Base-by-base conservation (phyloP, 1,140 invertebrate genomes). In the Stegodyphus dumicola region DNA sequence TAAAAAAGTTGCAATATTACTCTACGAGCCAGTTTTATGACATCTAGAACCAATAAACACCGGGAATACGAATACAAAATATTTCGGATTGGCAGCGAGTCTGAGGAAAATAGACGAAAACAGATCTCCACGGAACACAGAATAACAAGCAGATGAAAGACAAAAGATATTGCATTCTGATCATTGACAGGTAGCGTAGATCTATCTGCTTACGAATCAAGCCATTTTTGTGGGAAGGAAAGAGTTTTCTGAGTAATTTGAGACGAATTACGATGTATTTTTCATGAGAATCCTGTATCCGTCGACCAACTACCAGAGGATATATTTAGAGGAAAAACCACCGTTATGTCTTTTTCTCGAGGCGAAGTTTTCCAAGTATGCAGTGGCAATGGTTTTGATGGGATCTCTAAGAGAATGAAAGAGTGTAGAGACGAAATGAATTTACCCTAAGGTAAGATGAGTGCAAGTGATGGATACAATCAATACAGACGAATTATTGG, bases 231-330 rank as follows among this genome's bases (percentile, higher is more conserved):
- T 52, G 70, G 53, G 70, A 52, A 52, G 49, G 13, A 73, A 52
- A 17, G 70, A 73, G 70, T 52, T 52, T 52, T 49, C 70, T 15
- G 73, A 75, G 73, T 75, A 75, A 75, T 75, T 75, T 75, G 54
- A 54, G 52, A 18, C 73, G 73, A 75, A 75, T 75, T 75, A 75
- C 73, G 73, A 75, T 75, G 73, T 75, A 75, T 75, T 75, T 75
- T 75, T 75, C 73, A 75, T 75, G 73, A 75, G 73, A 33, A 64
- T 11, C 10, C 33, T 33, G 33, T 1, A 33, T 33, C 33, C 33
- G 33, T 1, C 33, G 1, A 33, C 3, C 33, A 33, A n/a, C 18
- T 75, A 48, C 53, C 73, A 6, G 1, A 18, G 54, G 73, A 75
- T 75, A 18, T 54, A 60, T 75, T 75, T 75, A 75, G 73, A 54